Conservation (phyloP, 2,113 vertebrate species). For the Platycercus adscitus region DNA sequence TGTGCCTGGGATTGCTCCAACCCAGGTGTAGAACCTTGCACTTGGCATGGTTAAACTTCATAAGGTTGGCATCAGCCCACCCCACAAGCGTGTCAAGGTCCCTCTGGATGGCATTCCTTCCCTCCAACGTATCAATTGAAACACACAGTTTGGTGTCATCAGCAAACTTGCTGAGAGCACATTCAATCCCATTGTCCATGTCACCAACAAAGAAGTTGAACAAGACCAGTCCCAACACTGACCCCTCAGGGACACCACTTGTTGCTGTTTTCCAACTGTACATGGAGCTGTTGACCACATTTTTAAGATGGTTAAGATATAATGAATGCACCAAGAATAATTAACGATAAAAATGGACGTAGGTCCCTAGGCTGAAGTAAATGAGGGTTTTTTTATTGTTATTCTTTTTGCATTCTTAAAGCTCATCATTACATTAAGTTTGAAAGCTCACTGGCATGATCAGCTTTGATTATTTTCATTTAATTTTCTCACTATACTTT, state of each 20-base stretch:
- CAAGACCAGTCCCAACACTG: not conserved
- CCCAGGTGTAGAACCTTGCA: no score
- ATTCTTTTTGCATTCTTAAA: not conserved
- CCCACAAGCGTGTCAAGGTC: no score
- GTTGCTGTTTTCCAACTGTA: not conserved
- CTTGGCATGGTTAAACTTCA: no score
- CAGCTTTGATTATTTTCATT: not conserved
- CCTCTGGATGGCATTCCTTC: no score
- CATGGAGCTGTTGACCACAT: not conserved
- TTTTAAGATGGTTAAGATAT: not conserved
- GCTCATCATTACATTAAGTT: not conserved
- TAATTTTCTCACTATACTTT: not conserved
- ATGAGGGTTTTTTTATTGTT: not conserved
- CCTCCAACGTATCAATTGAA: fast-evolving
- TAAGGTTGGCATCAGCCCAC: no score
- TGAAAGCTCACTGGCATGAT: not conserved
- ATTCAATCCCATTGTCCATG: not conserved
- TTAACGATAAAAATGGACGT: not conserved
- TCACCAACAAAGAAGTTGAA: not conserved
- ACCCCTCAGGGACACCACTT: not conserved
- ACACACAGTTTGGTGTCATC: not conserved
- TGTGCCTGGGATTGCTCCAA: no score
- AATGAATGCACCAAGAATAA: not conserved
- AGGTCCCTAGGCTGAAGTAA: not conserved
- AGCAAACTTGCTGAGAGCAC: fast-evolving